Base-by-base conservation (phyloP, 2,888 invertebrate species). In the Oxycera nigricornis region DNA sequence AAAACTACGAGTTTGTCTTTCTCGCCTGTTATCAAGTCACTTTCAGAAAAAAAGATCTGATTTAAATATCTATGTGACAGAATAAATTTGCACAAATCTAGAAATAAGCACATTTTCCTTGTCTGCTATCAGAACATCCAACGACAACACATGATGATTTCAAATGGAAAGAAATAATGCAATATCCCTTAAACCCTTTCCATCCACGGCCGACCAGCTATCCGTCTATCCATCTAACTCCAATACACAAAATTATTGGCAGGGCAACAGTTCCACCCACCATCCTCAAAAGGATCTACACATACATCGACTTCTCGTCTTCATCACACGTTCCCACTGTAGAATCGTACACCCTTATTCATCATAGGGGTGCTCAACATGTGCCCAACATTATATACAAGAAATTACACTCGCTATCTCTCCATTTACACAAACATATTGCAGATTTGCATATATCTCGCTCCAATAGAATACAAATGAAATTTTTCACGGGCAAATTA, bases 401-500 rank as follows among this genome's bases (percentile, higher is more conserved):
- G 46, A 3, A 46, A 46, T 46, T 46, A n/a, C 46, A 11, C 4
- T 3, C 11, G 46, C n/a, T 2, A 46, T 46, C 46, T 14, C 17
- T 17, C 11, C 46, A 46, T 46, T 46, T 46, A 46, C 46, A 46
- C 46, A 46, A 28, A 41, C 41, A 65, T 65, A 14, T 50, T 28
- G 46, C 26, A 68, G 30, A 68, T 68, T 68, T 68, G 52, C 68
- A 68, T 68, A 50, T 30, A 39, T 39, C 41, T 11, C 65, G 65
- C n/a, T 68, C 30, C 26, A 50, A 46, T 24, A 6, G 67, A 67
- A 68, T 68, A 68, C 50, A 68, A 68, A 68, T 68, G 68, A 68
- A 68, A 68, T 68, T 68, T 59, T 68, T 68, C 68, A 68, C 68
- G 68, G 68, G 50, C 68, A 68, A 68, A 68, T 68, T 68, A 68